A percentile compares a stretch with the other conserved stretches of the same genome.
Evolutionary conservation across 2,888 invertebrate genomes (phyloP).

Genomic region (Nymphalis urticae): DNA sequence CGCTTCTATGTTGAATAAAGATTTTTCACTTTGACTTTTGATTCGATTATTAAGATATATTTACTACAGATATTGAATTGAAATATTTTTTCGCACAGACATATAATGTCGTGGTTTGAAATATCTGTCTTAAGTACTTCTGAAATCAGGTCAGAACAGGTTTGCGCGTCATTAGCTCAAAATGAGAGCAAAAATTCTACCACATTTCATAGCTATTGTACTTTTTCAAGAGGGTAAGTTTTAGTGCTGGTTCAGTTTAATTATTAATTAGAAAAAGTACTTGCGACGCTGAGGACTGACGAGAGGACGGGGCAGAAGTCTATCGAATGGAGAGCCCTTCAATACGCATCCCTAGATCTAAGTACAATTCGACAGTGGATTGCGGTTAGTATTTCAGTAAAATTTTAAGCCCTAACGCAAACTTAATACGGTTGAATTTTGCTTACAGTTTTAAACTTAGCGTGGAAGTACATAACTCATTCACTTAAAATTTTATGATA

Average conservation of each 20-base stretch:
- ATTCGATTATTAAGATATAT: too few species aligned
- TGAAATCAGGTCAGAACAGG: background rate
- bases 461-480: background rate
- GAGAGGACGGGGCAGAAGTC: slow-evolving; percentile 19
- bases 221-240: slow-evolving; percentile 6
- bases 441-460: background rate
- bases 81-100: too few species aligned
- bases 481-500: slow-evolving; percentile 1
- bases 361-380: slow-evolving; percentile 14
- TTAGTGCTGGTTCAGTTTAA: slow-evolving; percentile 20
- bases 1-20: too few species aligned
- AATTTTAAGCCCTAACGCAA: slow-evolving; percentile 5
- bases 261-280: slow-evolving; percentile 28
- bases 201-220: background rate
- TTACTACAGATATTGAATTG: too few species aligned
- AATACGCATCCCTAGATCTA: slow-evolving; percentile 22
- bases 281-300: slow-evolving; percentile 18
- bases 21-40: too few species aligned
- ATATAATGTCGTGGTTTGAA: too few species aligned
- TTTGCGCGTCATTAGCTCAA: background rate
- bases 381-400: background rate
- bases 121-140: too few species aligned
- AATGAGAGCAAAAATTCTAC: background rate
- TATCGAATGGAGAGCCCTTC: slow-evolving; percentile 30
- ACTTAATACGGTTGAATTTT: background rate